Evolutionary conservation across 2,888 invertebrate genomes (phyloP).

Genomic region (Tortricodes alternella): DNA sequence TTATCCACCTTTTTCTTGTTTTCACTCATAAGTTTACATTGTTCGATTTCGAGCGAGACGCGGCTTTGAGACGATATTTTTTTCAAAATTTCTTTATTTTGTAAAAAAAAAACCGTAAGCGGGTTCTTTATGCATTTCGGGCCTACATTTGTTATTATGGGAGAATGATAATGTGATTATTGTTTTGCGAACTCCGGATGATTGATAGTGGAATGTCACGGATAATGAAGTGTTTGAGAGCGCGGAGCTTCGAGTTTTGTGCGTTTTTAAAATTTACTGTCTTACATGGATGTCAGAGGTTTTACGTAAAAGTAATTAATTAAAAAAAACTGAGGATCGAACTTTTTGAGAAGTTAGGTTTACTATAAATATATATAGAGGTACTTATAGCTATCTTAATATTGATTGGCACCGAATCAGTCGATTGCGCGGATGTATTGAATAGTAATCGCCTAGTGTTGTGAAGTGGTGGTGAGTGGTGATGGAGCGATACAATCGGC

Average conservation of each 20-base stretch:
- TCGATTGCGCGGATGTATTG: not conserved
- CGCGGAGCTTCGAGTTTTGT: conserved; percentile 56
- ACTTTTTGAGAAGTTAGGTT: no score
- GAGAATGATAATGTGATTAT: conserved; percentile 82
- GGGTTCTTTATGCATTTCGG: conserved; percentile 77
- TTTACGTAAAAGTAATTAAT: not conserved
- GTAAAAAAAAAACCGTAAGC: conserved; percentile 60
- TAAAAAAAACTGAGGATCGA: not conserved
- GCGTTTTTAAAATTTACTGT: conserved; percentile 42
- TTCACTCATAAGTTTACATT: conserved; percentile 79
- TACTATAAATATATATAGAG: no score
- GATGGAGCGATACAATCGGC: conserved; percentile 43
- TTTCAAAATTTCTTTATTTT: conserved; percentile 66
- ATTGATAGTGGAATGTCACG: conserved; percentile 77
- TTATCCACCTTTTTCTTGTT: conserved; percentile 68
- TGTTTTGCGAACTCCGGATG: conserved; percentile 78
- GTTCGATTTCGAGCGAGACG: conserved; percentile 70
- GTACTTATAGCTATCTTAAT: not conserved
- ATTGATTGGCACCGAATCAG: not conserved
- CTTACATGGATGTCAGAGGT: not conserved
- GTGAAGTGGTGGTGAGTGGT: conserved; percentile 12
- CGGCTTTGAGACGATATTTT: conserved; percentile 69
- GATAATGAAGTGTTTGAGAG: conserved; percentile 69
- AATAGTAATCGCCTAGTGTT: conserved; percentile 7
- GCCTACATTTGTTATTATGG: conserved; percentile 78